These are phyloP conservation scores for Tetheella fluctuosa DNA, from an alignment of 2,888 invertebrate genomes.

Conservation along the genomic window DNA sequence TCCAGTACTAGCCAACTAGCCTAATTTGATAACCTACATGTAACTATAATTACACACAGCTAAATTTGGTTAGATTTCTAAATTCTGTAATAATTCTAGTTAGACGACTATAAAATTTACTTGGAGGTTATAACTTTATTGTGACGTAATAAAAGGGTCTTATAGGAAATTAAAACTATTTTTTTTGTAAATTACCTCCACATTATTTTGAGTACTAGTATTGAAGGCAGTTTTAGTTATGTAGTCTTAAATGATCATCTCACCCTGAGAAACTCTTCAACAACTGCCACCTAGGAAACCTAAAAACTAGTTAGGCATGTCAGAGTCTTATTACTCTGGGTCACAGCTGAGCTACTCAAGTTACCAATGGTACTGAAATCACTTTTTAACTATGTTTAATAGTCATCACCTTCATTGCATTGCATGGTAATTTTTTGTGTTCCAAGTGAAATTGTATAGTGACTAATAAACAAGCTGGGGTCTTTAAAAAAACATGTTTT, in stretches of 20 bases:
- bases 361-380: no score
- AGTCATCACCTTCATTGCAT: no score
- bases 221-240: neutral
- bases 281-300: no score
- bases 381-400: no score
- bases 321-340: no score
- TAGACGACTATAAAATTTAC: constrained; percentile 23
- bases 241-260: neutral
- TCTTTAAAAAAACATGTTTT: no score
- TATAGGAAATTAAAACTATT: neutral
- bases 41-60: neutral
- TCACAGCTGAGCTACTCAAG: no score
- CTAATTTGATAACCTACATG: constrained; percentile 18
- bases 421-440: no score
- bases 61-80: neutral
- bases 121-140: constrained; percentile 67
- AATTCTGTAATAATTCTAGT: constrained; percentile 1
- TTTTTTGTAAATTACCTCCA: neutral
- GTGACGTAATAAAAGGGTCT: constrained; percentile 58
- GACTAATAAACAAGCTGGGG: no score
- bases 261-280: neutral
- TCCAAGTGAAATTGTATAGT: no score
- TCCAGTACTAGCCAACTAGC: constrained; percentile 15
- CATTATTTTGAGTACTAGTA: neutral
- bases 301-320: no score